Evolutionary conservation across 2,113 vertebrate genomes (phyloP).

Genomic region (Hemiprocne comata): DNA sequence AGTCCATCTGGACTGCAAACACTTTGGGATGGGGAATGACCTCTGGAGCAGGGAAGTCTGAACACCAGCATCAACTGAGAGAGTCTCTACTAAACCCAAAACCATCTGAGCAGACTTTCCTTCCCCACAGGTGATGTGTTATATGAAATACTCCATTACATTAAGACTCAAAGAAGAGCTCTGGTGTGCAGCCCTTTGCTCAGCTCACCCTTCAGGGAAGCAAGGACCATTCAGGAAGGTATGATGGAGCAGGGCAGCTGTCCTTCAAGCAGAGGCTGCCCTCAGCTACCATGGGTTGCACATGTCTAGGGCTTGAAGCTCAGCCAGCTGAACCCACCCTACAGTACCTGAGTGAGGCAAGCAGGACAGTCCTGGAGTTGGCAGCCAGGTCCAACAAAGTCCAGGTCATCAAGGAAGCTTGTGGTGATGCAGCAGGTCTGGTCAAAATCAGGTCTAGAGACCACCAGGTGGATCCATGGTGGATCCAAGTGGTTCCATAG

Average conservation of each 20-base stretch:
- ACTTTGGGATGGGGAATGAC: background rate
- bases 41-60: background rate
- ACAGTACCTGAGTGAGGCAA: background rate
- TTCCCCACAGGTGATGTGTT: constrained; percentile 85
- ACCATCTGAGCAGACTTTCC: background rate
- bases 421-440: background rate
- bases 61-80: background rate
- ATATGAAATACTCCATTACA: constrained; percentile 89
- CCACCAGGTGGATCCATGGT: background rate
- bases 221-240: constrained; percentile 39
- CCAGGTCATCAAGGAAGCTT: background rate
- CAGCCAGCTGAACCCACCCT: background rate
- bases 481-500: no score
- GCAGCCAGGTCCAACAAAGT: background rate
- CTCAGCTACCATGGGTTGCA: no score
- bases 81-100: fast-evolving
- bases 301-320: background rate
- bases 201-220: constrained; percentile 22
- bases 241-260: background rate
- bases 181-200: constrained; percentile 66
- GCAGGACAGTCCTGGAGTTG: background rate
- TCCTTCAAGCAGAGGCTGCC: background rate
- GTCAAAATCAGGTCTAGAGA: background rate
- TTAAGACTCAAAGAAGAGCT: constrained; percentile 83
- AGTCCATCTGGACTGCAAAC: background rate